Conservation (phyloP, 2,113 vertebrate genomes). For the Prinia subflava region DNA sequence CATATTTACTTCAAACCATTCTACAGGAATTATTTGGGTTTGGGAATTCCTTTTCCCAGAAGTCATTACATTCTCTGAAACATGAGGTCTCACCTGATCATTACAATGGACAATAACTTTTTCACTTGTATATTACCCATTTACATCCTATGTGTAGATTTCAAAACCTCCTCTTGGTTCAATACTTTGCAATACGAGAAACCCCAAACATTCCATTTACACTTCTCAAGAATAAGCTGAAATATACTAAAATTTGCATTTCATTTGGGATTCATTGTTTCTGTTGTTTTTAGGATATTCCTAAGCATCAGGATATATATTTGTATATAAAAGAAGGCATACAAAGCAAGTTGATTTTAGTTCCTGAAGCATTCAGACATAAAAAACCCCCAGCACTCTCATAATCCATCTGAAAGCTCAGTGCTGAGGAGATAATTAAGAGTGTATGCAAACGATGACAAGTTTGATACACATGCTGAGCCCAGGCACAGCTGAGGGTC, state of each 20-base stretch:
- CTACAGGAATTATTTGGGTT: background rate
- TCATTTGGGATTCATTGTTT: background rate
- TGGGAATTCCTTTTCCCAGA: background rate
- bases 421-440: conserved; percentile 26
- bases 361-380: background rate
- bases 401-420: background rate
- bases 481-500: background rate
- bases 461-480: background rate
- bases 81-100: background rate
- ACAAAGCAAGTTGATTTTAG: background rate
- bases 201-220: background rate
- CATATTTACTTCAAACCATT: background rate
- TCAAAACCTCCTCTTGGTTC: conserved; percentile 17
- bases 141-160: background rate
- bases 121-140: background rate
- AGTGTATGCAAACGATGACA: background rate
- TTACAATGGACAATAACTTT: background rate
- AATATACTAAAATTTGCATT: background rate
- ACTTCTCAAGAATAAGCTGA: background rate
- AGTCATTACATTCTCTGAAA: background rate
- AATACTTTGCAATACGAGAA: background rate
- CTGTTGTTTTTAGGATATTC: background rate
- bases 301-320: background rate
- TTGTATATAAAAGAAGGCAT: background rate
- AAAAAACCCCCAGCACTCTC: background rate